Evolutionary conservation across 2,113 vertebrate genomes (phyloP), one percentile per base, ranked within the genome.

Genomic region (Platanista minor): DNA sequence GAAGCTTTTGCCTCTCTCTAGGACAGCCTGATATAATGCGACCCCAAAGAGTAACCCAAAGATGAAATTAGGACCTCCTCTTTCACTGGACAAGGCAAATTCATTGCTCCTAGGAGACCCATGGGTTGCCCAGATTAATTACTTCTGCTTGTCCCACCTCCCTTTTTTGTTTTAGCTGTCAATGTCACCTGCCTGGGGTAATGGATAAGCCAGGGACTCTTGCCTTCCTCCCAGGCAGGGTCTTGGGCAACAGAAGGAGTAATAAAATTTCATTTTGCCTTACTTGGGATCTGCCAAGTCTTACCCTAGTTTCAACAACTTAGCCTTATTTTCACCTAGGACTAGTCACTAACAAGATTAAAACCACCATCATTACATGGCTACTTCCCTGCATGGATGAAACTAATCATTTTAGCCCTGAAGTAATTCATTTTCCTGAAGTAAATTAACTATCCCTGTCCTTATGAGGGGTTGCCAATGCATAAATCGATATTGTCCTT

Each of bases 371-470:
- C 29, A 23, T 64, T 57, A 39, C 23, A 39, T 33, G 21, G 41
- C 33, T 78, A 89, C 88, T 81, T 92, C 39, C 31, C 36, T 71
- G 25, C 52, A 46, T 90, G 71, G 71, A 61, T 90, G 20, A 95
- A 95, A 81, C 36, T 77, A 85, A 82, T 75, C 31, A 52, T 90
- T 94, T 72, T 86, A 90, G 25, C 46, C 43, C 88, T 54, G 17
- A 75, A 91, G 54, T 88, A 72, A 96, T 94, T 87, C 80, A 62
- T 93, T 96, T 95, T 91, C 18, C 39, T 39, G 52, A 81, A 91
- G 54, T 43, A 90, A 97, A 91, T 94, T 84, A 82, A 77, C 52
- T 74, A 11, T 57, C 15, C 7, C 36, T 8, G 20, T 81, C 43
- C 46, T 78, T 82, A 66, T 52, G 67, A 78, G 18, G 93, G 17